Percentiles rank a stretch among this genome's conserved stretches.
Evolutionary conservation across 2,113 vertebrate species (phyloP).

Genomic region (Cnemophilus loriae): DNA sequence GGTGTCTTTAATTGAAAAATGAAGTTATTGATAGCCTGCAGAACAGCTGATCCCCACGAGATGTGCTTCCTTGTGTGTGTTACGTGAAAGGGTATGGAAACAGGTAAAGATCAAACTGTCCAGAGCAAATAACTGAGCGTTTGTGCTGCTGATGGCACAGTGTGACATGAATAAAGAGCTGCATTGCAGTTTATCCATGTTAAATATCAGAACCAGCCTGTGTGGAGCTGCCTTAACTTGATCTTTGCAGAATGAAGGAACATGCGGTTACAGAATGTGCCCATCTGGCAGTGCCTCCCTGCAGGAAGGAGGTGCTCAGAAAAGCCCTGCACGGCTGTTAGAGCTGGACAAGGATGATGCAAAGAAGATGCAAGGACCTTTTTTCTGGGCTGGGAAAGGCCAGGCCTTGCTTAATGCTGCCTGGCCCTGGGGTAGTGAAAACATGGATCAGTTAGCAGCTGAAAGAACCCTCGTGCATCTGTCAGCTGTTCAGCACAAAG

Average conservation of each 20-base stretch:
- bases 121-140: not conserved
- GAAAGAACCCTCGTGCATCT: not conserved
- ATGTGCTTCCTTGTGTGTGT: not conserved
- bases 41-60: not conserved
- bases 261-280: fast-evolving
- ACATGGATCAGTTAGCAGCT: not conserved
- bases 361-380: not conserved
- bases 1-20: not conserved
- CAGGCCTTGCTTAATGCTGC: not conserved
- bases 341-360: not conserved
- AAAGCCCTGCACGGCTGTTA: not conserved
- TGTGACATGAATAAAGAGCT: not conserved
- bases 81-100: not conserved
- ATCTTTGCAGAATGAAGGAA: not conserved
- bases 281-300: not conserved
- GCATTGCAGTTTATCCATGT: not conserved
- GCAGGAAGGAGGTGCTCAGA: not conserved
- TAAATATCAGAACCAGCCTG: not conserved
- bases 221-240: not conserved
- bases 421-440: not conserved
- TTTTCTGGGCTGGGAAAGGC: not conserved
- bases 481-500: not conserved
- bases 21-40: not conserved
- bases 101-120: not conserved
- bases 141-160: not conserved